Evolutionary conservation across 2,888 invertebrate genomes (phyloP).

Genomic region (Selenia dentaria): DNA sequence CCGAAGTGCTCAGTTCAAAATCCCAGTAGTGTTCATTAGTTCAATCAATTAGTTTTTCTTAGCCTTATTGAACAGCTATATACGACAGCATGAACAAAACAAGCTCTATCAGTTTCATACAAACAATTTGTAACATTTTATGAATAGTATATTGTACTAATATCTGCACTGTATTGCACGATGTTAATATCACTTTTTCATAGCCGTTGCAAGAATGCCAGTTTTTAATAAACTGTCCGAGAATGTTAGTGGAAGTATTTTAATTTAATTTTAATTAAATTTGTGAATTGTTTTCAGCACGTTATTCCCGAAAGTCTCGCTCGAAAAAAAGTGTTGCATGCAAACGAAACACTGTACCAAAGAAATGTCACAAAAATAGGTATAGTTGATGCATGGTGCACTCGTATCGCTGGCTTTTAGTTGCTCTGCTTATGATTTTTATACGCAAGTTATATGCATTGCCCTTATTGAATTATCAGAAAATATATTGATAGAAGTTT

Average conservation of each 20-base stretch:
- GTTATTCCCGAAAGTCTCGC: conserved; percentile 69
- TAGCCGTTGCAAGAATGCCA: conserved; percentile 1
- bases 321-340: conserved; percentile 82
- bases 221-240: conserved; percentile 9
- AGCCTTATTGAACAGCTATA: no score
- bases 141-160: no score
- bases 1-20: no score
- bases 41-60: no score
- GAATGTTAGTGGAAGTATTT: conserved; percentile 9
- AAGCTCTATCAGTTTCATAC: no score
- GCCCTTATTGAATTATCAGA: no score
- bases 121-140: no score
- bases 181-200: not conserved
- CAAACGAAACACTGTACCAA: conserved; percentile 64
- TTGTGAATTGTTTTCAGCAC: conserved; percentile 65
- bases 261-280: conserved; percentile 17
- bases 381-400: conserved; percentile 48
- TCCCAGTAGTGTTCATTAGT: no score
- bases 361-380: conserved; percentile 79
- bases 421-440: conserved; percentile 1
- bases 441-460: no score
- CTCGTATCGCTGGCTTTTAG: conserved; percentile 8
- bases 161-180: not conserved
- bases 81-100: no score
- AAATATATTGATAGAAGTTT: no score